A percentile compares a stretch with the other conserved stretches of the same genome.
Conservation (phyloP, 2,113 vertebrate species). For the Glaucomys volans region DNA sequence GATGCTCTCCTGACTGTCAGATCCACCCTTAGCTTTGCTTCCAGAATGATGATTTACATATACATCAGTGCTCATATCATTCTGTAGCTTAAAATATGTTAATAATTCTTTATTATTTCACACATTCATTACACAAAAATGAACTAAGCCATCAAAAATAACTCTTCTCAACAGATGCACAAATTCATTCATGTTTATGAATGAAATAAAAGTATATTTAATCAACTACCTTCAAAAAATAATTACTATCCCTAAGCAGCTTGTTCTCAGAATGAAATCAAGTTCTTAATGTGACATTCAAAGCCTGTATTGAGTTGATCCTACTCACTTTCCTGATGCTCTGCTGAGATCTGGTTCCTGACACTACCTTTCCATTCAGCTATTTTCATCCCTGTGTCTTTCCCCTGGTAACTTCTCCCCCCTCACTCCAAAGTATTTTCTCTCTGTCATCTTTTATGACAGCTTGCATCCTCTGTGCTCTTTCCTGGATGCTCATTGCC, state of each 20-base stretch:
- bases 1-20: not conserved
- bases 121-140: not conserved
- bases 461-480: not conserved
- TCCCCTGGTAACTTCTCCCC: not conserved
- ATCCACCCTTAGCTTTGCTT: not conserved
- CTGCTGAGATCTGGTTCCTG: not conserved
- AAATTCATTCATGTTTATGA: not conserved
- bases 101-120: not conserved
- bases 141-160: not conserved
- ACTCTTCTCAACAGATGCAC: not conserved
- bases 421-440: not conserved
- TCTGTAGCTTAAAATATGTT: not conserved
- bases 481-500: not conserved
- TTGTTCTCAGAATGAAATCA: not conserved
- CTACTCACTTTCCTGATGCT: not conserved
- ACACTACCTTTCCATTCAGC: not conserved
- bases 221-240: not conserved
- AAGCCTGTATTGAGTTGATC: not conserved
- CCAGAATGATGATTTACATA: not conserved
- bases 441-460: not conserved
- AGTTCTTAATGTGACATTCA: accelerated
- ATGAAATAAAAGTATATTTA: not conserved
- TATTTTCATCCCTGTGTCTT: not conserved
- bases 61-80: not conserved
- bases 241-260: not conserved